phyloP scores from a whole-genome alignment of 2,888 invertebrate genomes.

The Coleophora flavipennella region DNA sequence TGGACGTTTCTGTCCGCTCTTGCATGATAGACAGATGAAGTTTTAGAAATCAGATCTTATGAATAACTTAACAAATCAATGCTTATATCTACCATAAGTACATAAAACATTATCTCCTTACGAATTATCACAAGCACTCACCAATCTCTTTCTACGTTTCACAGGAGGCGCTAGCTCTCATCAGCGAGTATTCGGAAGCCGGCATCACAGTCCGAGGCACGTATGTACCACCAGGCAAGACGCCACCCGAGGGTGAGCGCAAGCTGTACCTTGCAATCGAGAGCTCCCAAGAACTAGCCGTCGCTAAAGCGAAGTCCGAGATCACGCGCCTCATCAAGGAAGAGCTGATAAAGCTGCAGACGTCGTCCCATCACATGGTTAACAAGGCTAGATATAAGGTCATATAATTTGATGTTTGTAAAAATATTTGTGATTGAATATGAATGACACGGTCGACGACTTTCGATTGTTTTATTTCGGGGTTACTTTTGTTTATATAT shows the following conservation, averaged over 20 bases:
- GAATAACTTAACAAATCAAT: too few species aligned
- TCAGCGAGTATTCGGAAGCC: conserved; percentile 99
- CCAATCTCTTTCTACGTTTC: conserved; percentile 7
- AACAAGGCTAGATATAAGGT: conserved; percentile 97
- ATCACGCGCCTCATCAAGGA: conserved; percentile 98
- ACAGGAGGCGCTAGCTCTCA: conserved; percentile 96
- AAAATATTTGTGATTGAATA: conserved; percentile 10
- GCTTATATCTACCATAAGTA: too few species aligned
- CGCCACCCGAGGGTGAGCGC: conserved; percentile 92
- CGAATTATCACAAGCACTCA: too few species aligned
- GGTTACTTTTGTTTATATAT: conserved; percentile 1
- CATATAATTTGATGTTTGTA: conserved; percentile 65
- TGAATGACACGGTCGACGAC: conserved; percentile 18
- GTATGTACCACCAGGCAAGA: conserved; percentile 90
- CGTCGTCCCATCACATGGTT: conserved; percentile 87
- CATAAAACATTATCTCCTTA: too few species aligned
- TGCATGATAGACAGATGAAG: too few species aligned
- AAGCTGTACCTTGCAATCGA: conserved; percentile 99
- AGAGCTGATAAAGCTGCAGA: conserved; percentile 92
- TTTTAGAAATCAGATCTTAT: too few species aligned
- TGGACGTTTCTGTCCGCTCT: too few species aligned
- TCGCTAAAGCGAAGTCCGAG: conserved; percentile 96
- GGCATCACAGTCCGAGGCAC: conserved; percentile 99
- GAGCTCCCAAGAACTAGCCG: conserved; percentile 96
- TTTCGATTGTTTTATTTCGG: conserved; percentile 5